Base-by-base conservation (phyloP, 1,140 invertebrate genomes). In the Orius laevigatus region DNA sequence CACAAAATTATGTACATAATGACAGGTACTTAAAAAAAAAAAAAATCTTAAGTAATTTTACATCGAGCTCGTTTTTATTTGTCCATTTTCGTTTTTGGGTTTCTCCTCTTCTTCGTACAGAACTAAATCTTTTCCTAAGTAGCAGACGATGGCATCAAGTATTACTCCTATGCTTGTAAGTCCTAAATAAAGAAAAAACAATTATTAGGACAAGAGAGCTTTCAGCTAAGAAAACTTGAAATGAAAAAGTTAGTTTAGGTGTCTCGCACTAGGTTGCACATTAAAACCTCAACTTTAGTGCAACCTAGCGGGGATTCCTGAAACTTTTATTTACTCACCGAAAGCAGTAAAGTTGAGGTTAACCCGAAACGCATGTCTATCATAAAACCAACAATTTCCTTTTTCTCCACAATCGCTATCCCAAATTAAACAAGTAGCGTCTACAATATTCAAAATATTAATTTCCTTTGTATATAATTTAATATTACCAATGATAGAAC, bases 381-480 rank as follows among this genome's bases (percentile, higher is more conserved):
- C 74, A 55, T 80, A 82, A 1, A 81, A 61, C 79, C 79, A 82
- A 59, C 79, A 82, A 56, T 82, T 81, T 47, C 79, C 79, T 38
- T 69, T 79, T 43, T 73, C 74, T 3, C 70, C 66, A 56, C 79
- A 81, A 9, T 78, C 81, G 59, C 76, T 79, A 11, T 78, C 79
- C 79, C 79, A 82, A 11, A 81, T 73, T 2, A 80, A 56, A 55
- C 79, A 82, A n/a, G 75, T 72, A 25, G 46, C 31, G 48, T 52
- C 51, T 52, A 31, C 10, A 52, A 52, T n/a, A 34, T 43, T 43
- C 5, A 18, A 18, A 25, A 16, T 43, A 25, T 5, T 43, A 5
- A 3, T 44, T 16, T 14, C 31, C 40, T 46, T 25, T 8, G 25
- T 25, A n/a, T 55, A 46, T 5, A 14, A 40, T 5, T 40, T 16